Percentiles rank a stretch among this genome's conserved stretches.
phyloP scores from a whole-genome alignment of 2,113 vertebrate species.

The Xyliphius kryptos region DNA sequence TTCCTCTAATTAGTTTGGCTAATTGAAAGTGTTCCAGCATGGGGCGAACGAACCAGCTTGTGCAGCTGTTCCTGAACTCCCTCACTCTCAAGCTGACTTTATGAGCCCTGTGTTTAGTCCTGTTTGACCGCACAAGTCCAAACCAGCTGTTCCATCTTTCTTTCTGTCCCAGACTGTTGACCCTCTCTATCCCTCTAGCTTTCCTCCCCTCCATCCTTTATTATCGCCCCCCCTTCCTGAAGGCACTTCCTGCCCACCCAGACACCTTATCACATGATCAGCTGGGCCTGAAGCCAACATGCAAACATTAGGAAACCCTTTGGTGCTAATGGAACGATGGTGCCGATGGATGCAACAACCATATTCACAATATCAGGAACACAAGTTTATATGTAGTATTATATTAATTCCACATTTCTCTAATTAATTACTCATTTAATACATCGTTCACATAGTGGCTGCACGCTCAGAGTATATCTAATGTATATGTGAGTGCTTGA shows the following conservation, averaged over 20 bases:
- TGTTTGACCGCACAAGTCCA: conserved; percentile 6
- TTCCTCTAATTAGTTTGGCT: conserved; percentile 38
- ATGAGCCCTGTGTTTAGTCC: conserved; percentile 10
- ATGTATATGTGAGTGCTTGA: too few relatives aligned
- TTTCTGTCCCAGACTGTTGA: conserved; percentile 23
- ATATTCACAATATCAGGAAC: neutral
- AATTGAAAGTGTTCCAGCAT: conserved; percentile 43
- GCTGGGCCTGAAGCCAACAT: conserved; percentile 11
- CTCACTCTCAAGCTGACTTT: conserved; percentile 17
- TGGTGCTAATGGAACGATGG: conserved; percentile 47
- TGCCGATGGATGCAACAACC: conserved; percentile 28
- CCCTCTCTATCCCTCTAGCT: conserved; percentile 8
- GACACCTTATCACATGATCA: conserved; percentile 34
- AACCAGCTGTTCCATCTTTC: conserved; percentile 6
- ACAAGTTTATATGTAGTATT: neutral
- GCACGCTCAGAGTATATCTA: too few relatives aligned
- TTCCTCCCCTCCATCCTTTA: conserved; percentile 23
- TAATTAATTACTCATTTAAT: too few relatives aligned
- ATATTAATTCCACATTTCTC: conserved; percentile 6
- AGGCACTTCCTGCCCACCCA: conserved; percentile 42
- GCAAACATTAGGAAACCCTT: conserved; percentile 33
- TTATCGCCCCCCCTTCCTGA: conserved; percentile 19
- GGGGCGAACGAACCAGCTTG: conserved; percentile 27
- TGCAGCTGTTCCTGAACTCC: conserved; percentile 40
- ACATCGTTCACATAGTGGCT: too few relatives aligned